Evolutionary conservation across 1,140 invertebrate species (phyloP), one percentile per base, ranked within the genome.

Genomic region (Drosophila oshimai): DNA sequence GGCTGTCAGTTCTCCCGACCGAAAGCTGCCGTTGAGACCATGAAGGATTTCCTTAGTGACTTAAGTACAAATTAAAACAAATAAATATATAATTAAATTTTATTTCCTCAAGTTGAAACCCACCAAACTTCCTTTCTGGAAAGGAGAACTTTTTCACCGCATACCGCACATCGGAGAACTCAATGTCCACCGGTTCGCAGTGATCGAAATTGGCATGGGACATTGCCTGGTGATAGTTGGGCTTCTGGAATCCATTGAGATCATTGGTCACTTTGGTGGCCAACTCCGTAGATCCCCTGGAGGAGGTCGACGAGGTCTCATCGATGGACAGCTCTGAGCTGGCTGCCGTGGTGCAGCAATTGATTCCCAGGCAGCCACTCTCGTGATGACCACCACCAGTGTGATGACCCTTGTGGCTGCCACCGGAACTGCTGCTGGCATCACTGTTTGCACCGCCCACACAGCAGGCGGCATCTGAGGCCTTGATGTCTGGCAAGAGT

Each of bases 151-250:
- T 92, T 18, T 91, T 92, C 26, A 94, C 92, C 0, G 92, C 92
- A 68, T 93, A 95, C 0, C 92, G 93, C 6, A 95, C 67, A 74
- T 95, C 93, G 67, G 93, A 92, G 74, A 95, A 95, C 64, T 95
- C 92, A 12, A 95, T 93, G 67, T 95, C 93, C 9, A 95, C 92
- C 0, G 92, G 80, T 5, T 92, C 72, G 73, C 91, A 78, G 10
- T 88, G 90, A 22, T 89, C 77, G 31, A 91, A 90, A 51, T 89
- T 78, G 17, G 74, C 71, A 49, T 77, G 61, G 0, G 68, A 37
- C 29, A 70, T 41, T 3, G 50, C 62, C 39, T 81, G 75, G 7
- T 69, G 46, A 13, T 73, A 74, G 26, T 62, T 58, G 10, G 53
- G 69, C 10, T 22, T 3, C 18, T 58, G 62, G 17, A 70, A 67